Conservation (phyloP, 2,113 vertebrate genomes). For the Silurus asotus region DNA sequence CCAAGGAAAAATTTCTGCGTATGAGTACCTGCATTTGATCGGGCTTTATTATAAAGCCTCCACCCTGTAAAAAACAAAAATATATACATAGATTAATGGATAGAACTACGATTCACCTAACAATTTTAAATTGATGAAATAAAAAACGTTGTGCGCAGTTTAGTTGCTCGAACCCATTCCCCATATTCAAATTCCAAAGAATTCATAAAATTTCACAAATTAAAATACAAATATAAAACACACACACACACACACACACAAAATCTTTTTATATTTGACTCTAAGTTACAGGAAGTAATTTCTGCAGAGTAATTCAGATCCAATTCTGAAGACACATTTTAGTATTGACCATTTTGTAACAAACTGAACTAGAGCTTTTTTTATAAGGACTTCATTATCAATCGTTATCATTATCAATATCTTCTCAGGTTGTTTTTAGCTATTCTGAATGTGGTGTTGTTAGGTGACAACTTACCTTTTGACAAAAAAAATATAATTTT, state of each 20-base stretch:
- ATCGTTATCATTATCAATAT: not conserved
- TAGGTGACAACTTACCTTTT: not conserved
- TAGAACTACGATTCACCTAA: not conserved
- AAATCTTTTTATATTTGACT: not conserved
- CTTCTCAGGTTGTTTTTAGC: not conserved
- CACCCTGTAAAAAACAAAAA: conserved; percentile 71
- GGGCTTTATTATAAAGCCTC: conserved; percentile 81
- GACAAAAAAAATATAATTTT: too few species aligned
- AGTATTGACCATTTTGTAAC: not conserved
- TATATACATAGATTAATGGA: not conserved
- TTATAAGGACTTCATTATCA: not conserved
- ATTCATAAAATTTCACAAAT: not conserved
- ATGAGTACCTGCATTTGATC: conserved; percentile 92
- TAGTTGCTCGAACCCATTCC: not conserved
- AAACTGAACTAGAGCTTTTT: not conserved
- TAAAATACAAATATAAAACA: not conserved
- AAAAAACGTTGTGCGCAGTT: not conserved
- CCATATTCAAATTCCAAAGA: not conserved
- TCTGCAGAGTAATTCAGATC: not conserved
- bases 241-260: not conserved
- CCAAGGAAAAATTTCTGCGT: not conserved
- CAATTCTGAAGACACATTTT: not conserved
- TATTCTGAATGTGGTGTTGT: not conserved
- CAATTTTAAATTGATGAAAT: not conserved
- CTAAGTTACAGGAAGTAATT: not conserved